These are phyloP conservation scores for Apotomis capreana DNA, from an alignment of 2,888 invertebrate genomes.

Conservation along the genomic window DNA sequence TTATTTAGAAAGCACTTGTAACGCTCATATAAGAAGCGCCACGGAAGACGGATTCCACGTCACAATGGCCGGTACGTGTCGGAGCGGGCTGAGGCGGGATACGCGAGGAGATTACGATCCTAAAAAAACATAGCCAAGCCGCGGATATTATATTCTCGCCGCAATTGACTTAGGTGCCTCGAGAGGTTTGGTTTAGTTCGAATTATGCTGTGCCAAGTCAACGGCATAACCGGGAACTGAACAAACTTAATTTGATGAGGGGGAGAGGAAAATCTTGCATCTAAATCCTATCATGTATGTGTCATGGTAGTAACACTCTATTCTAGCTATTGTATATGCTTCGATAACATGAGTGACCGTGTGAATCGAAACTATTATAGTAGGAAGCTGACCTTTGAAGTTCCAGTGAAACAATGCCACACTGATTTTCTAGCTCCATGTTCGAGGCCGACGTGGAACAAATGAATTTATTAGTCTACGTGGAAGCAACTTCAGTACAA, in stretches of 20 bases:
- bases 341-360: not conserved
- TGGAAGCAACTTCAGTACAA: constrained; percentile 19
- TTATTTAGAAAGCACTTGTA: constrained; percentile 85
- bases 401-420: constrained; percentile 14
- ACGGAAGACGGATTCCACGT: constrained; percentile 80
- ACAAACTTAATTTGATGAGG: constrained; percentile 12
- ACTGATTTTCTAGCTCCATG: constrained; percentile 3
- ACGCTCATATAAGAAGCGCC: constrained; percentile 84
- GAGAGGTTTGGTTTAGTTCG: constrained; percentile 57
- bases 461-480: constrained; percentile 36
- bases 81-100: constrained; percentile 74
- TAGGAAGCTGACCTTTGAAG: constrained; percentile 21
- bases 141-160: constrained; percentile 75
- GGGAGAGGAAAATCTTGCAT: constrained; percentile 10
- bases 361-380: not conserved
- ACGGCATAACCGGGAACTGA: constrained; percentile 15
- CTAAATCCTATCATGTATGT: not conserved
- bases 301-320: not conserved
- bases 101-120: constrained; percentile 81
- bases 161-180: constrained; percentile 67
- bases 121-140: constrained; percentile 81
- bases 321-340: not conserved
- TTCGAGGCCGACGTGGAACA: constrained; percentile 18
- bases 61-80: constrained; percentile 83
- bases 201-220: constrained; percentile 38